Evolutionary conservation across 1,140 invertebrate species (phyloP).

Genomic region (Diachasma alloeum): DNA sequence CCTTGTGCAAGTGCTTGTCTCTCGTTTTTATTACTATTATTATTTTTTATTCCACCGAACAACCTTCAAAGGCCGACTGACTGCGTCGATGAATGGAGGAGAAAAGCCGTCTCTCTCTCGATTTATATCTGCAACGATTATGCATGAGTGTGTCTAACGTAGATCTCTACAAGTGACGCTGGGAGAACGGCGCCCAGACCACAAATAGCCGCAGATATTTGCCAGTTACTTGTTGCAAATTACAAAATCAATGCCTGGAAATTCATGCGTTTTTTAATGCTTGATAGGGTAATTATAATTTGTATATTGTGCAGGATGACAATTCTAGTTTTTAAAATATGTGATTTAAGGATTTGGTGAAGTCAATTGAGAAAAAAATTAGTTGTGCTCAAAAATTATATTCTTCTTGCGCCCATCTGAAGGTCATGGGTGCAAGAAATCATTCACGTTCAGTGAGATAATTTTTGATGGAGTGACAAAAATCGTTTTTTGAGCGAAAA

Average conservation of each 20-base stretch:
- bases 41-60: slow-evolving; percentile 40
- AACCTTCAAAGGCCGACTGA: slow-evolving; percentile 65
- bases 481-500: no score
- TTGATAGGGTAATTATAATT: no score
- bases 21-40: not conserved
- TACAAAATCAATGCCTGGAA: not conserved
- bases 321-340: no score
- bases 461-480: no score
- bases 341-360: no score
- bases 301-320: no score
- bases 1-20: not conserved
- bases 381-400: no score
- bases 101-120: slow-evolving; percentile 46
- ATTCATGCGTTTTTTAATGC: not conserved
- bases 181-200: not conserved
- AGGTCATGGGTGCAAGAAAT: no score
- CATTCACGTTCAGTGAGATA: no score
- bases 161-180: not conserved
- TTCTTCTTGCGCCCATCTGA: no score
- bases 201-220: no score
- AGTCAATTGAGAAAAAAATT: no score
- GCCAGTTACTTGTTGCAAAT: not conserved
- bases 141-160: not conserved
- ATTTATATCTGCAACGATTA: slow-evolving; percentile 47
- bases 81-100: slow-evolving; percentile 63